Evolutionary conservation across 30 jellyfish, hydroid and myxozoan genomes (phyloP), one percentile per base, ranked within the genome.

Genomic region (Chrysaora quinquecirrha): DNA sequence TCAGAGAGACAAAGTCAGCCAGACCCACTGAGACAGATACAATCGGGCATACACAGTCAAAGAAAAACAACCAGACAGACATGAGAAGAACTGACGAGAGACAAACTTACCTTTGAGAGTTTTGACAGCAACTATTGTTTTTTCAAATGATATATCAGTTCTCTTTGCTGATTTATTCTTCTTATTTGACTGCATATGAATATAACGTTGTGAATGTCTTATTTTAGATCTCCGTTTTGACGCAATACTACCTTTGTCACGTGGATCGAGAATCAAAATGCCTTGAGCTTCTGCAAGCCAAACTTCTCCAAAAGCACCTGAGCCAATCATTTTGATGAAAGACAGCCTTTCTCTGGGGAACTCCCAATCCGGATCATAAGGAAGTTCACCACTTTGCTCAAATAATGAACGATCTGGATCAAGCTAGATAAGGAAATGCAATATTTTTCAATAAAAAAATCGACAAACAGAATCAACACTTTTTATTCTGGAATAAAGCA

Each of bases 251-350:
- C 80, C 79, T 35, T 85, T 71, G 65, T 78, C 90, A 3, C 94
- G 31, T 25, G 89, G 83, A 7, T 84, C 90, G 24, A 87, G 74
- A 18, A 85, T 68, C 46, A 70, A 86, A 30, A 94, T 94, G 24
- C 99, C 99, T 62, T 77, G 91, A 23, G 99, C 99, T 61, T 87
- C 89, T 11, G 97, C 97, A 14, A 94, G 75, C 97, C 97, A 94
- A 29, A 94, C 99, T 65, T 78, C 89, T 18, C 99, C 99, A 83
- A 94, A 94, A 19, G 96, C 99, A 71, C 99, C 99, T 24, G 97
- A 82, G 11, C 99, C 99, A 32, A 94, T 63, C 82, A 70, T 83
- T 30, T 90, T 79, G 18, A 35, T 18, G 68, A 94, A 79, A 29
- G 19, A 78, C 34, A 94, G 76, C 68, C 95, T 82, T 11, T 94